These are phyloP conservation scores for Dicerorhinus sumatrensis DNA, from an alignment of 2,113 vertebrate genomes.

Conservation along the genomic window DNA sequence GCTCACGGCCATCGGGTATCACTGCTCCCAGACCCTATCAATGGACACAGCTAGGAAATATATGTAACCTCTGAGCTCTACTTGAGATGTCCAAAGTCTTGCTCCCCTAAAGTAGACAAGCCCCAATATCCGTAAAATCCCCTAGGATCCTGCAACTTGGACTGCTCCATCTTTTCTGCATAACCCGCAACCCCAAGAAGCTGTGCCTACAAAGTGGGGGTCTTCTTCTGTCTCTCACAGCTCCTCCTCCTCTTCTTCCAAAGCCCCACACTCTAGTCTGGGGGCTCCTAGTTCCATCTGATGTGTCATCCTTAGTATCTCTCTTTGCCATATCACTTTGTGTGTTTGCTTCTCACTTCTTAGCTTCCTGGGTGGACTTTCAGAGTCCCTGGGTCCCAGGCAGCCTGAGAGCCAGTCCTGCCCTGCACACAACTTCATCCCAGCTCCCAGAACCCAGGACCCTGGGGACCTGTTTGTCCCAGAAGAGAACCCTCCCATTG, in stretches of 20 bases:
- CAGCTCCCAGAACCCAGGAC: neutral
- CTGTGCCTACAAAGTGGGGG: neutral
- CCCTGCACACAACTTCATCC: neutral
- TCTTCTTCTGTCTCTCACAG: neutral
- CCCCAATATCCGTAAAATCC: neutral
- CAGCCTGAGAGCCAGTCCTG: neutral
- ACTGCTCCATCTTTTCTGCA: neutral
- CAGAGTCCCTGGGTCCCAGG: neutral
- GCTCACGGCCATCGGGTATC: rapidly evolving
- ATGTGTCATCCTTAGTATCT: neutral
- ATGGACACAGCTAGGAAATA: neutral
- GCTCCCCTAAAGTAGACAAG: neutral
- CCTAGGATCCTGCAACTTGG: neutral
- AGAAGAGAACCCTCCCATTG: neutral
- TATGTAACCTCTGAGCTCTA: neutral
- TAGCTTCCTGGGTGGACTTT: neutral
- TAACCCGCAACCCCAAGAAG: neutral
- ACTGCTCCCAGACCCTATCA: neutral
- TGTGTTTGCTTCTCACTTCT: neutral
- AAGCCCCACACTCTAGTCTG: too few species aligned
- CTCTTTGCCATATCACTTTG: neutral
- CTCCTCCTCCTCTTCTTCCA: neutral
- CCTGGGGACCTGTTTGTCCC: neutral
- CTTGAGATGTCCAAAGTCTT: neutral
- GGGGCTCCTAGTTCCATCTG: neutral